Evolutionary conservation across 2,888 invertebrate genomes (phyloP).

Genomic region (Cosmia trapezina): DNA sequence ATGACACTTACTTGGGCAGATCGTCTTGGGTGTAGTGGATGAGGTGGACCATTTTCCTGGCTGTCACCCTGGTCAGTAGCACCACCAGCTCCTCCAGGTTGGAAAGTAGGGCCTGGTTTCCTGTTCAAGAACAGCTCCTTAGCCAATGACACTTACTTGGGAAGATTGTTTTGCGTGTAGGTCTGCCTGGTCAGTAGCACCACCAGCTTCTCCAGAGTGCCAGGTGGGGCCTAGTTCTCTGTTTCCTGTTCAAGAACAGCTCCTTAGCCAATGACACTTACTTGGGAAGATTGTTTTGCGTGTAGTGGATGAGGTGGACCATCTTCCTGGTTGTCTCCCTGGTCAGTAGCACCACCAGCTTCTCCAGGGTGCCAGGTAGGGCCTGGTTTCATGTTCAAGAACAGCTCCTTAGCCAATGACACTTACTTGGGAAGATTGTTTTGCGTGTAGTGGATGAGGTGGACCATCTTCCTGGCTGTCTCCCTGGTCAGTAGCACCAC

Average conservation of each 20-base stretch:
- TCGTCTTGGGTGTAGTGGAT: slow-evolving; percentile 92
- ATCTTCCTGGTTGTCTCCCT: slow-evolving; percentile 94
- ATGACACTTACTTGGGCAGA: slow-evolving; percentile 89
- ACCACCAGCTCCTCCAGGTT: slow-evolving; percentile 95
- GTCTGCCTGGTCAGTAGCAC: no score
- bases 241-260: slow-evolving; percentile 90
- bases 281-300: slow-evolving; percentile 91
- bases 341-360: slow-evolving; percentile 93
- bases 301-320: slow-evolving; percentile 94
- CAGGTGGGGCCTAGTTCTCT: no score
- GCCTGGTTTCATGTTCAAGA: slow-evolving; percentile 82
- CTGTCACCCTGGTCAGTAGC: slow-evolving; percentile 94
- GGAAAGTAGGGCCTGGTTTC: no score
- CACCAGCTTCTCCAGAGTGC: no score
- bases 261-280: slow-evolving; percentile 89
- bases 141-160: no score
- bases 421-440: no score
- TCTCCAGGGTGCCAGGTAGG: slow-evolving; percentile 93
- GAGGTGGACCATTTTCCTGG: slow-evolving; percentile 94
- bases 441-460: slow-evolving; percentile 95
- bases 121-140: slow-evolving; percentile 93
- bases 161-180: no score
- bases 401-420: slow-evolving; percentile 93
- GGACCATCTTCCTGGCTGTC: slow-evolving; percentile 94
- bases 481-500: no score